Base-by-base conservation (phyloP, 2,888 invertebrate genomes). In the Andrena minutula region DNA sequence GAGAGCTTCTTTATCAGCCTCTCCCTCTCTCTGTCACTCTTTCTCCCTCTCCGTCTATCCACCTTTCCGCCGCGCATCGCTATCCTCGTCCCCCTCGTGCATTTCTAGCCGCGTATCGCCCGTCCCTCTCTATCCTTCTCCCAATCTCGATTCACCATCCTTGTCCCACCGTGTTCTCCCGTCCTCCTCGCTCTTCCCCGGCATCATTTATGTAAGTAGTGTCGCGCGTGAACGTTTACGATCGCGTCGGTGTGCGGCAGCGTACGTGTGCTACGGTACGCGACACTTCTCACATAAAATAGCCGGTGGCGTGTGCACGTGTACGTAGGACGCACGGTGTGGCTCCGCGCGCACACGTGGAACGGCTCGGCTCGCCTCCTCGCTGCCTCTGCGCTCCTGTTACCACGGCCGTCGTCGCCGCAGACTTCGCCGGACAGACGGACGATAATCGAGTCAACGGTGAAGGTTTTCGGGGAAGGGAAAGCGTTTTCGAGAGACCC, bases 401-500 rank as follows among this genome's bases (percentile, higher is more conserved):
- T 87, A 79, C 7, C 77, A 30, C 51, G 41, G 65, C 64, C 83
- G 77, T 79, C 79, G 82, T 75, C 49, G 79, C 78, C 79, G 79
- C 75, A 63, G 82, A 85, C 79, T 78, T 41, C 78, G 84, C 82
- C 77, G 87, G 85, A 87, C 85, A 80, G 84, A 87, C 83, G 78
- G 85, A 86, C 86, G 73, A 87, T 87, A 87, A 87, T 82, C 83
- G 85, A 86, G 78, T 77, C 65, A 75, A 75, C 72, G 83, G 58
- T 60, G 82, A 83, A 82, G 75, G 82, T 82, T 83, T 83, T 82
- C 68, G 74, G 66, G 74, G 61, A 63, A 78, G 83, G 80, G 70
- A 72, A 82, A 84, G 77, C 75, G 73, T 74, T 84, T 86, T 83
- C 74, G 69, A 61, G 66, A 63, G 63, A 69, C 51, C 72, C 61